Evolutionary conservation across 2,797 vertebrate genomes (phyloP), one percentile per base, ranked within the genome.

Genomic region (Amblyopsis hoosieri): DNA sequence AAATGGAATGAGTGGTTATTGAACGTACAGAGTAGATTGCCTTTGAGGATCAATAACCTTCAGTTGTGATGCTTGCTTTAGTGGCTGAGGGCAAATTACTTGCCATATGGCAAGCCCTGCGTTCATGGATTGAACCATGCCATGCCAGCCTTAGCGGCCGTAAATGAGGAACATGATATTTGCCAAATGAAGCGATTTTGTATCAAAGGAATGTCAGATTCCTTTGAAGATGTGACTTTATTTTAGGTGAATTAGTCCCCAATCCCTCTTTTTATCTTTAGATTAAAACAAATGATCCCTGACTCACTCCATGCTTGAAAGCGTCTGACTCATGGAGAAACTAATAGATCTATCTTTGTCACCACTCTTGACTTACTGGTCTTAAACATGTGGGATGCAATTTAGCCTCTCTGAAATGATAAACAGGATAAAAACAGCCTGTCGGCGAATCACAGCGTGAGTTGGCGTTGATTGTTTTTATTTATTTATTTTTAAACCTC

Each of bases 311-410:
- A 42, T 61, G 49, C 52, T 62, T 7, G 29, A 19, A 69, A 72
- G 59, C 53, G 45, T 46, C 58, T 88, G 85, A 89, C 69, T 87
- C 84, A 87, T 79, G 51, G 69, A 66, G 78, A 60, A 57, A 63
- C 42, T 14, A 49, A 76, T 66, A 60, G 64, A 72, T 76, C 60
- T 73, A 56, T 79, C 42, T 66, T 74, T 67, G 55, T 75, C 76
- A 68, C 57, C 60, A 57, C 62, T 50, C 37, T 60, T 55, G 45
- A 64, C 62, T 69, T 49, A 72, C 57, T 68, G 64, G 54, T 81
- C 31, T 66, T 66, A 46, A 67, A 71, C 14, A 74, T 31, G 37
- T 49, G 42, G 33, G 64, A 62, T 66, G 49, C n/a, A 51, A 68
- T 74, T 73, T 45, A 64, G 15, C 4, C 7, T 54, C 56, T 64